Evolutionary conservation across 2,113 vertebrate species (phyloP).

Genomic region (Cranoglanis bouderius): DNA sequence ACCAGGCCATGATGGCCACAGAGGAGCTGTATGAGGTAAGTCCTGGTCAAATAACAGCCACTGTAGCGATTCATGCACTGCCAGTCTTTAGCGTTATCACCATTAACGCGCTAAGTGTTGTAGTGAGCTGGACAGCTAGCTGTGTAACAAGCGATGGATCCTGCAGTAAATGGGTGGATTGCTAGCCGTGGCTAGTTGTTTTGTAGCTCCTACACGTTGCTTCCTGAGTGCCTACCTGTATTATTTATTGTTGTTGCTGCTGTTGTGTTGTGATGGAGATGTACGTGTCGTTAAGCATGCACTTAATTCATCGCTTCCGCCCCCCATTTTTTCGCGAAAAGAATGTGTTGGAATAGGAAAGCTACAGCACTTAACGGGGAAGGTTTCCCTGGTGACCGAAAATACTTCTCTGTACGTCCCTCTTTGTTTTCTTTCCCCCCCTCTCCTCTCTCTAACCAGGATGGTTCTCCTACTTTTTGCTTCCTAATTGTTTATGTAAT

Average conservation of each 20-base stretch:
- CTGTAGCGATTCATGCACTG: neutral
- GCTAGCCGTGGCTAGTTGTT: slow-evolving; percentile 29
- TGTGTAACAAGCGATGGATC: neutral
- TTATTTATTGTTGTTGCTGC: neutral
- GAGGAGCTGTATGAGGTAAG: slow-evolving; percentile 74
- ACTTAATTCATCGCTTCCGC: too few species aligned
- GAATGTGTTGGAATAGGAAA: neutral
- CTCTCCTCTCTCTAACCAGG: neutral
- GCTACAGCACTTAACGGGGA: neutral
- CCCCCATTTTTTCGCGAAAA: too few species aligned
- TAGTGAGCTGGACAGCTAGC: neutral
- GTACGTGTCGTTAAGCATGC: neutral
- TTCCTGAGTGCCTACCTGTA: neutral
- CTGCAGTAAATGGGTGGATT: neutral
- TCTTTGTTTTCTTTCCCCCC: neutral
- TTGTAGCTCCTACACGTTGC: slow-evolving; percentile 22
- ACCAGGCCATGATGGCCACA: slow-evolving; percentile 67
- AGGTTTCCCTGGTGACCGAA: slow-evolving; percentile 5
- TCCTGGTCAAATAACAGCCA: slow-evolving; percentile 21
- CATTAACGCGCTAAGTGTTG: neutral
- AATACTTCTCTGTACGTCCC: neutral
- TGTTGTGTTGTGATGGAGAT: neutral
- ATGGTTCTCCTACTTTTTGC: neutral
- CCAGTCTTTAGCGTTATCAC: neutral
- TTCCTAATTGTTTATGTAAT: neutral